A percentile compares a stretch with the other conserved stretches of the same genome.
These are phyloP conservation scores for Lagodon rhomboides DNA, from an alignment of 2,797 vertebrate species.

Conservation along the genomic window DNA sequence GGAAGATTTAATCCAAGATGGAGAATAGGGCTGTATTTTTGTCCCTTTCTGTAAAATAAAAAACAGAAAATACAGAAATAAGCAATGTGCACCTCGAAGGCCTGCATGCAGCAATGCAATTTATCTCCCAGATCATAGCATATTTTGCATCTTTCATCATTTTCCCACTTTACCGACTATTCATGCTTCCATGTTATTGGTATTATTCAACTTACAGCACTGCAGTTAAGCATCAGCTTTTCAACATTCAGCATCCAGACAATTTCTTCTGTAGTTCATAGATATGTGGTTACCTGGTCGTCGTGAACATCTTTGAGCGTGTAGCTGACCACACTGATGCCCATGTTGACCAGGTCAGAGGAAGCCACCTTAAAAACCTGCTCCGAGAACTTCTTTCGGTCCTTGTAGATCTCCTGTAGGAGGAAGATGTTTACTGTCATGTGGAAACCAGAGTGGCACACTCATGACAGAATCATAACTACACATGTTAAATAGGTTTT, in stretches of 20 bases:
- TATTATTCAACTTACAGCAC: no score
- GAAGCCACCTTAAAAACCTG: conserved; percentile 96
- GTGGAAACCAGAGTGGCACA: not conserved
- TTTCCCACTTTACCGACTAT: no score
- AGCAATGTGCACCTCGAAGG: no score
- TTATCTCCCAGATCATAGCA: no score
- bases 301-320: conserved; percentile 95
- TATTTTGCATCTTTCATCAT: no score
- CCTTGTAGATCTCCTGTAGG: conserved; percentile 94
- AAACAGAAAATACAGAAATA: not conserved
- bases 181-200: no score
- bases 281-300: conserved; percentile 87
- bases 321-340: conserved; percentile 96
- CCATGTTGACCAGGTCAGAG: conserved; percentile 95
- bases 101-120: no score
- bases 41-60: not conserved
- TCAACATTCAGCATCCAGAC: no score
- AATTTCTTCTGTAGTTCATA: no score
- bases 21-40: not conserved
- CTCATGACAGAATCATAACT: not conserved
- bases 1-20: not conserved
- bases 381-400: conserved; percentile 96
- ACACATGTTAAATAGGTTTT: not conserved
- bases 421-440: not conserved
- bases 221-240: no score